A percentile compares a stretch with the other conserved stretches of the same genome.
Conservation (phyloP, 2,797 vertebrate genomes). For the Pygocentrus nattereri region DNA sequence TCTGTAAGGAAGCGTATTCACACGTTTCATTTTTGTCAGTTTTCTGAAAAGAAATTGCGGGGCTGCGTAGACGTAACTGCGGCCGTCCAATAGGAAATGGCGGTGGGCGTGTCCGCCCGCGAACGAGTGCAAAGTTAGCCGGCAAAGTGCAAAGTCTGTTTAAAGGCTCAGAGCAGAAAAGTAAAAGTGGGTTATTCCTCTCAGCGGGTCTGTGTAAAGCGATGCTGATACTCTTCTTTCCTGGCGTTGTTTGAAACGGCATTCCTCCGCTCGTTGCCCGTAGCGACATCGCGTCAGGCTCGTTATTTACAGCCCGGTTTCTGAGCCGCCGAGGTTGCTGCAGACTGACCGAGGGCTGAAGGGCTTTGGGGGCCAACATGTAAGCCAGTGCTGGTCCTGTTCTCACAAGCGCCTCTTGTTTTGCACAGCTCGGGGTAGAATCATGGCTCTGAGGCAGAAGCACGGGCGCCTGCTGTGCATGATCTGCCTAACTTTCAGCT, state of each 20-base stretch:
- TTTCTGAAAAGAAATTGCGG: not conserved
- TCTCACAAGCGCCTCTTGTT: not conserved
- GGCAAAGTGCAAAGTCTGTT: conserved; percentile 55
- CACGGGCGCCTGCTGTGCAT: conserved; percentile 83
- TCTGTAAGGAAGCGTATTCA: too few relatives aligned
- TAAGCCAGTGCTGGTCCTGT: not conserved
- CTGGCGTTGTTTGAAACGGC: conserved; percentile 4
- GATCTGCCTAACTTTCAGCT: conserved; percentile 84
- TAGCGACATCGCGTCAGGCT: conserved; percentile 33
- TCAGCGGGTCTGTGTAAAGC: not conserved
- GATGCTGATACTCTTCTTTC: not conserved
- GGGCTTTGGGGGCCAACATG: not conserved
- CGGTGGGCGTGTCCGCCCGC: conserved; percentile 22
- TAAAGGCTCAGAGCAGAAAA: not conserved
- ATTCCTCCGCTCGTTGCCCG: conserved; percentile 28
- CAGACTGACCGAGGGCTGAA: not conserved
- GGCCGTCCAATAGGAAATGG: conserved; percentile 47
- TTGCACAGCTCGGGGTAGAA: not conserved
- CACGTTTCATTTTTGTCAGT: not conserved
- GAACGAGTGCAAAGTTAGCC: conserved; percentile 54
- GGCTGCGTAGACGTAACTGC: conserved; percentile 9
- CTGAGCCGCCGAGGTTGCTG: too few relatives aligned
- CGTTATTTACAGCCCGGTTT: not conserved
- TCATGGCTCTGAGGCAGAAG: conserved; percentile 72
- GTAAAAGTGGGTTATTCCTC: not conserved